Percentiles rank a stretch among this genome's conserved stretches.
These are phyloP conservation scores for Zaprionus davidi DNA, from an alignment of 1,140 invertebrate genomes.

Conservation along the genomic window DNA sequence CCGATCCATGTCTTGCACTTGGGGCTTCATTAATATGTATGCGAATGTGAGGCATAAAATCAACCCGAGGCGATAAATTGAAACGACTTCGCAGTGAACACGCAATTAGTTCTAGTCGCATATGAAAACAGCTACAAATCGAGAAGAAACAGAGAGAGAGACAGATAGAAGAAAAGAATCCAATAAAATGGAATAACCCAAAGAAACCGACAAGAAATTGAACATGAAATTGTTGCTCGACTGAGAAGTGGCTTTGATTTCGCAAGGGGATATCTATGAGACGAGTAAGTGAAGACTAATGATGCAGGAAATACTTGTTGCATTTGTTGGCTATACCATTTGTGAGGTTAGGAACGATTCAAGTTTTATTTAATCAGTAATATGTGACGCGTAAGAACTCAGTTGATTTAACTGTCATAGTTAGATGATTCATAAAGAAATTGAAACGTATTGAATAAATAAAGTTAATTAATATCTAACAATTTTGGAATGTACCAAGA, in stretches of 20 bases:
- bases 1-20: conserved; percentile 12
- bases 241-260: conserved; percentile 71
- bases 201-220: conserved; percentile 17
- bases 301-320: conserved; percentile 30
- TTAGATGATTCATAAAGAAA: too few relatives aligned
- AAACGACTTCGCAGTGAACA: conserved; percentile 77
- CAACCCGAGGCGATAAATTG: conserved; percentile 77
- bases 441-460: too few relatives aligned
- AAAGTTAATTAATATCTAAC: too few relatives aligned
- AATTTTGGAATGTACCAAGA: too few relatives aligned
- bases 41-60: conserved; percentile 69
- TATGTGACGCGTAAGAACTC: background rate
- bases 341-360: background rate
- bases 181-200: conserved; percentile 28
- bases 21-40: conserved; percentile 68
- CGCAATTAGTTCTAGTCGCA: conserved; percentile 73
- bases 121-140: conserved; percentile 29
- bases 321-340: background rate
- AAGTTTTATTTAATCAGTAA: background rate
- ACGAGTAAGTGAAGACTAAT: conserved; percentile 34
- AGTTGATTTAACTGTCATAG: too few relatives aligned
- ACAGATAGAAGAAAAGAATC: too few relatives aligned
- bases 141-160: conserved; percentile 7
- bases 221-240: conserved; percentile 60
- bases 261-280: conserved; percentile 10